Evolutionary conservation across 2,888 invertebrate genomes (phyloP).

Genomic region (Tetranychus truncatus): DNA sequence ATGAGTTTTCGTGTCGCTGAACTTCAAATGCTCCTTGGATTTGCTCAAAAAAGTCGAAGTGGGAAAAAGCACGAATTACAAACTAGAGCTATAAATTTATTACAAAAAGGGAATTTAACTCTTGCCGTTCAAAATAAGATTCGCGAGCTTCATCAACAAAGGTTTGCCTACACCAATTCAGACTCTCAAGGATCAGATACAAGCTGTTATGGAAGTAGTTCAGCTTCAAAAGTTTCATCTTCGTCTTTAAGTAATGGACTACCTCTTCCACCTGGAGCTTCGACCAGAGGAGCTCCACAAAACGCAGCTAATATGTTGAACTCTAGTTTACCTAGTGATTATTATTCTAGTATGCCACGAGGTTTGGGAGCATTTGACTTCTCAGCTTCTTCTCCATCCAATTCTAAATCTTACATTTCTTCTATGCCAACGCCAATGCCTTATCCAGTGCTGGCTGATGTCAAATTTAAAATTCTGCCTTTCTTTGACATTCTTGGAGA

Average conservation of each 20-base stretch:
- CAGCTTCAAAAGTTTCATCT: background rate
- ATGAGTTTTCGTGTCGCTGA: slow-evolving; percentile 54
- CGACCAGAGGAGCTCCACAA: background rate
- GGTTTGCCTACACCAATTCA: background rate
- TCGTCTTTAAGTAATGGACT: background rate
- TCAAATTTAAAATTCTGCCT: slow-evolving; percentile 71
- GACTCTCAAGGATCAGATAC: slow-evolving; percentile 5
- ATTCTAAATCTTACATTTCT: slow-evolving; percentile 3
- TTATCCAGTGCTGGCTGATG: slow-evolving; percentile 69
- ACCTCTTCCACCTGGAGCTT: background rate
- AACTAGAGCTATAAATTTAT: slow-evolving; percentile 49
- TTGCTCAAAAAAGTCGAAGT: slow-evolving; percentile 55
- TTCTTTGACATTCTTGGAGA: slow-evolving; percentile 77
- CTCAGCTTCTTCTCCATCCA: background rate
- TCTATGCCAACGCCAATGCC: background rate
- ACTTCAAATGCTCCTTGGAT: slow-evolving; percentile 60
- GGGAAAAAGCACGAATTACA: slow-evolving; percentile 62
- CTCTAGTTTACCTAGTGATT: slow-evolving; percentile 1
- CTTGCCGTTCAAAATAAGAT: slow-evolving; percentile 46
- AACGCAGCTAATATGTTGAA: background rate
- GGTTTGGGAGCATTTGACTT: slow-evolving; percentile 16
- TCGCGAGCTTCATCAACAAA: slow-evolving; percentile 44
- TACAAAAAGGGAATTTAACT: slow-evolving; percentile 42
- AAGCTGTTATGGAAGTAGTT: background rate
- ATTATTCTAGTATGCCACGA: slow-evolving; percentile 19